These are phyloP conservation scores for Proteles cristata DNA, from an alignment of 2,113 vertebrate genomes.

Conservation along the genomic window DNA sequence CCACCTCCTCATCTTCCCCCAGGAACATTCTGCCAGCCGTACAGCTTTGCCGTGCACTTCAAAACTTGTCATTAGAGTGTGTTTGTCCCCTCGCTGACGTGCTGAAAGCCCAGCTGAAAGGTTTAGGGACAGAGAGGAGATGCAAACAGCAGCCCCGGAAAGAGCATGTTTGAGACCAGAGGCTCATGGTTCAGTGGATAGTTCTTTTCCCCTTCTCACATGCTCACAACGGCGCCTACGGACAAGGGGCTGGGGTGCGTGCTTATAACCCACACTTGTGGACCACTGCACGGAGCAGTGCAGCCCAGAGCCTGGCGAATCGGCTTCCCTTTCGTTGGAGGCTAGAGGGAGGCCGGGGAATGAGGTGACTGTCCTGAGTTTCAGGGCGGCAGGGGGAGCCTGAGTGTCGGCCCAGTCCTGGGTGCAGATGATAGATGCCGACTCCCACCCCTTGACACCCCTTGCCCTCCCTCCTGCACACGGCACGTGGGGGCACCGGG, in stretches of 20 bases:
- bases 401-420: not conserved
- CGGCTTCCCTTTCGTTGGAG: not conserved
- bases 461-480: no score
- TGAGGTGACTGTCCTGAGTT: not conserved
- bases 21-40: not conserved
- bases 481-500: not conserved
- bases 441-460: not conserved
- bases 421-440: not conserved
- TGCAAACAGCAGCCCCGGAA: not conserved
- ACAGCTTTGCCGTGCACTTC: not conserved
- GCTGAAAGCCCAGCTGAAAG: constrained; percentile 56
- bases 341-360: not conserved
- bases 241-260: constrained; percentile 26
- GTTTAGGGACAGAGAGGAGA: not conserved
- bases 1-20: not conserved
- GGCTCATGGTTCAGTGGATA: not conserved
- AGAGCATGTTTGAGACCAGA: constrained; percentile 62
- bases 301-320: constrained; percentile 50
- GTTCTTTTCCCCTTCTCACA: not conserved
- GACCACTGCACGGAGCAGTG: constrained; percentile 67
- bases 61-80: constrained; percentile 51
- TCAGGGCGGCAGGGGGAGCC: not conserved
- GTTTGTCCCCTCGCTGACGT: constrained; percentile 48
- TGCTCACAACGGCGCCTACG: constrained; percentile 42
- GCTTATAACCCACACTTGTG: not conserved